Base-by-base conservation (phyloP, 2,113 vertebrate species). In the Scartelaos histophorus region DNA sequence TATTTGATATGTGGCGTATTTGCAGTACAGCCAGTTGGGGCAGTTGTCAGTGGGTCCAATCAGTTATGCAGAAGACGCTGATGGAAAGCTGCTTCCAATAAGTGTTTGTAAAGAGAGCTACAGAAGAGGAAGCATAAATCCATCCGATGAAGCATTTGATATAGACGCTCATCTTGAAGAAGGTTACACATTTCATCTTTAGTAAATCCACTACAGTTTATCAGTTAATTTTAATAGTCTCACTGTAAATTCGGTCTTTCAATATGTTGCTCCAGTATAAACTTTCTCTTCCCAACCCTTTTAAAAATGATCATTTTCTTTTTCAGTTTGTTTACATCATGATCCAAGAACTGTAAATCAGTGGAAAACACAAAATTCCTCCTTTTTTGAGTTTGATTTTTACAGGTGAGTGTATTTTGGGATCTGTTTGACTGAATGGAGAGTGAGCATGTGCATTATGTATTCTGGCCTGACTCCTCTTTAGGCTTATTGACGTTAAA, bases 371-470 rank as follows among this genome's bases (percentile, higher is more conserved):
- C 64, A 84, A 29, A 97, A 96, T 79, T 85, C 92, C 0, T 93
- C 96, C 3, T 98, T 98, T 92, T 97, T 98, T 87, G 86, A 74
- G 19, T 77, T 99, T 57, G 96, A 98, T 58, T 99, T 98, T 92
- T 96, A 97, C 91, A 95, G 96, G 97, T 98, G 93, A 22, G 15
- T 1, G 16, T 21, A 9, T 56, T 19, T 34, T 0, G 34, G 7
- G n/a, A 2, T 54, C 19, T 54, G 19, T 54, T 49, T 22, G 24
- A 9, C 10, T 43, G 7, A 38, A 38, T 38, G 35, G 35, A 38
- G 35, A 38, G 35, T 38, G 35, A 38, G 2, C 35, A 38, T 38
- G 35, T 38, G 35, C 35, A 38, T 21, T 5, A n/a, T 46, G 6
- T 57, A 11, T 21, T 24, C 21, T 54, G 1, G 1, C 0, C 65